Evolutionary conservation across 1,140 invertebrate species (phyloP).

Genomic region (Diachasmimorpha longicaudata): DNA sequence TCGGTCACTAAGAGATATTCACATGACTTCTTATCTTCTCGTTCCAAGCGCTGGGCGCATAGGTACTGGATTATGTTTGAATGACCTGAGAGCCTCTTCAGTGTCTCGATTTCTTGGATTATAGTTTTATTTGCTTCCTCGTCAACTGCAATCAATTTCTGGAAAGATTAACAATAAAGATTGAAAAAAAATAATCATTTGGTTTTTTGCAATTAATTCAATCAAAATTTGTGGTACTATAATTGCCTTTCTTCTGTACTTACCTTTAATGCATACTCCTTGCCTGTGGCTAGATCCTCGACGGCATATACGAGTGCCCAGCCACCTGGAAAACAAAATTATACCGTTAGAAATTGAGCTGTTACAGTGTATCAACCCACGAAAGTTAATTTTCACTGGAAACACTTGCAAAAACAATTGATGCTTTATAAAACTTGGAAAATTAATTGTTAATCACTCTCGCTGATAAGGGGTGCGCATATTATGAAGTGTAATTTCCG

Average conservation of each 20-base stretch:
- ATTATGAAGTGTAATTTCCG: neutral
- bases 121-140: conserved; percentile 79
- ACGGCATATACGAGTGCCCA: conserved; percentile 94
- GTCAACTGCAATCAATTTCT: conserved; percentile 79
- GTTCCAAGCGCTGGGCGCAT: conserved; percentile 74
- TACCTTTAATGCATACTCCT: conserved; percentile 90
- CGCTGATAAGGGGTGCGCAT: neutral
- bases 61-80: conserved; percentile 83
- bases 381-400: neutral
- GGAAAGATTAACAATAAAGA: conserved; percentile 14
- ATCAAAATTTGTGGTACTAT: no score
- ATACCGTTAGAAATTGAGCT: neutral
- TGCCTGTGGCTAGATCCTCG: conserved; percentile 84
- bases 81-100: conserved; percentile 79
- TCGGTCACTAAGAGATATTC: conserved; percentile 78
- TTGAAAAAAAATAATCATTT: neutral
- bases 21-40: conserved; percentile 65
- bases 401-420: neutral
- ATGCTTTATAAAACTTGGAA: neutral
- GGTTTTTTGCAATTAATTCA: no score
- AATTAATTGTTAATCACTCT: neutral
- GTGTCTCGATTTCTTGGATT: conserved; percentile 78
- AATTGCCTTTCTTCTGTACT: conserved; percentile 17
- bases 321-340: conserved; percentile 72
- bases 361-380: neutral